phyloP scores from a whole-genome alignment of 2,888 invertebrate species.

The Drosophila anomalata region DNA sequence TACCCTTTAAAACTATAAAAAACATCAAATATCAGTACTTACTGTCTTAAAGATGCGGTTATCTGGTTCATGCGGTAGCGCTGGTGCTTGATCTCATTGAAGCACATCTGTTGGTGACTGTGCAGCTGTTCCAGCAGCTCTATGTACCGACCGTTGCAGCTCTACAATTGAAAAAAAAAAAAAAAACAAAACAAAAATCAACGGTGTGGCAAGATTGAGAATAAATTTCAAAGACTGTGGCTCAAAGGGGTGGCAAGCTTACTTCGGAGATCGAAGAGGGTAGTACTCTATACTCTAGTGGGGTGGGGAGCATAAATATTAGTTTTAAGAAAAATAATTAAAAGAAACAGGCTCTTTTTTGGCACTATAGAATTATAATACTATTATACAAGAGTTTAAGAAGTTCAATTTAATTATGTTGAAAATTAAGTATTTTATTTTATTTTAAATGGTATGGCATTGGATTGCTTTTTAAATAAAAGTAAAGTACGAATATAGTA shows the following conservation, averaged over 20 bases:
- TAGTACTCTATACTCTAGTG: no score
- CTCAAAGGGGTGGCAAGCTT: neutral
- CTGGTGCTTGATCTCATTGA: conserved; percentile 95
- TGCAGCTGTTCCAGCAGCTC: conserved; percentile 93
- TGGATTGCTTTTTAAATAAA: neutral
- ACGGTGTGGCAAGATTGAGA: conserved; percentile 4
- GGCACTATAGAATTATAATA: neutral
- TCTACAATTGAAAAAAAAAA: conserved; percentile 44
- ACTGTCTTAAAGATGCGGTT: conserved; percentile 91
- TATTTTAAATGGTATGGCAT: neutral
- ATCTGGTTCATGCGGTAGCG: conserved; percentile 95
- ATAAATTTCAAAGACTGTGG: neutral
- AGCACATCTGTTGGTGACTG: conserved; percentile 93
- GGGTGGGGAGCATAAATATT: neutral
- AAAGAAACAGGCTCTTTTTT: neutral
- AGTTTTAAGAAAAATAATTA: neutral
- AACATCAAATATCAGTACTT: conserved; percentile 82
- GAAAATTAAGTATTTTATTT: neutral
- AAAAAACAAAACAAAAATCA: conserved; percentile 40
- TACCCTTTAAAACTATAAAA: neutral
- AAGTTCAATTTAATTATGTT: neutral
- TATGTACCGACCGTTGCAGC: conserved; percentile 91
- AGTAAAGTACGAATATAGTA: no score
- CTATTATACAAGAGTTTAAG: neutral
- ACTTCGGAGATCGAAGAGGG: neutral